Evolutionary conservation across 2,113 vertebrate genomes (phyloP), one percentile per base, ranked within the genome.

Genomic region (Peromyscus polionotus): DNA sequence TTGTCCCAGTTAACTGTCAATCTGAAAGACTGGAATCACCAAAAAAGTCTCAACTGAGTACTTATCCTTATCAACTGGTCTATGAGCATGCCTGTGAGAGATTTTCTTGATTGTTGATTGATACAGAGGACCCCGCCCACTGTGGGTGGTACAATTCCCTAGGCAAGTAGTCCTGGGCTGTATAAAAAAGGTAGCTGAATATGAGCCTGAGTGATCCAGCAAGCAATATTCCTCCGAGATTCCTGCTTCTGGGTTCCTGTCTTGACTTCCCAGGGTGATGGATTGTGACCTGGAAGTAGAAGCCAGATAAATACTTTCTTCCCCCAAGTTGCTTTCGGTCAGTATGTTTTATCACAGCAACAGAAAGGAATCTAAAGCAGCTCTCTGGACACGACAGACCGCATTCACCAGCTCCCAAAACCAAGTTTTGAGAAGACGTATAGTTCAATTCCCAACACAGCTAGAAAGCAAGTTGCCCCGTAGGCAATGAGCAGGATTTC

Each of bases 401-500:
- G 20, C 24, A 4, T 12, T 65, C 45, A 33, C 87, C 19, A 75
- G 33, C 4, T 3, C 65, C 48, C 0, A 72, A 26, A 13, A 22
- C 1, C 33, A 48, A 0, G 8, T 19, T 2, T 13, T 12, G 42
- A 14, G 33, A 9, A 20, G 19, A 54, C 24, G 36, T 14, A 36
- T 26, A 45, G 5, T 28, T 54, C 42, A 26, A 75, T 9, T 61
- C 48, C 42, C 76, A 22, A 39, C 67, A 57, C 59, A 76, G 72
- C 16, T 73, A 28, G 17, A 77, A 51, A 84, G 22, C 1, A 76
- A 36, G 65, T 26, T 0, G 11, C n/a, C 54, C 42, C n/a, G 7
- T 4, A 2, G 45, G 31, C 33, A 3, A 20, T 0, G 4, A 28
- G 51, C 36, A 20, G 0, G 45, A 33, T 19, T 57, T 76, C 16